Evolutionary conservation across 1,140 invertebrate genomes (phyloP), one percentile per base, ranked within the genome.

Genomic region (Thaumetopoea pityocampa): DNA sequence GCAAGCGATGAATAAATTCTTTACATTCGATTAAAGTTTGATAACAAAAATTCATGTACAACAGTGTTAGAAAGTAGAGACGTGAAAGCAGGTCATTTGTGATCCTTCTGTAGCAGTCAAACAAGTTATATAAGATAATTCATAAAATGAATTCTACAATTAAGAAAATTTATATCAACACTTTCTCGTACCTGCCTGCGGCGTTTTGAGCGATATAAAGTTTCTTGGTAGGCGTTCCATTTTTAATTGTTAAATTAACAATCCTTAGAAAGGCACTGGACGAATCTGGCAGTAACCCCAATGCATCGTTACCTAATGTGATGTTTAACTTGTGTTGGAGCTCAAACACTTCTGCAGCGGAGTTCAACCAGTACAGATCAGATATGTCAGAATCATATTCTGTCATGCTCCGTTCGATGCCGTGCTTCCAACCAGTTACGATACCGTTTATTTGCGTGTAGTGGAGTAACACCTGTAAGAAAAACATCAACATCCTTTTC

Each of bases 271-370:
- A 84, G 3, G 74, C 71, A 22, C 78, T 81, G 16, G 76, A 74
- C 6, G 84, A 42, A 18, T 70, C 70, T n/a, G 85, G 79, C 10
- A 85, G 40, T 10, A 61, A 45, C 27, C 47, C 50, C 2, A 79
- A 55, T 12, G 59, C 47, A 5, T 52, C 35, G 16, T 77, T 64
- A 33, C 70, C 66, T 10, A 81, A 35, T 3, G 73, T 54, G 9
- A 85, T 64, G 55, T 86, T 85, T 9, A 85, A 40, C 42, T 82
- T 77, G 14, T 68, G 61, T 38, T 85, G 79, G 10, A 85, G 60
- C 79, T 96, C 93, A 37, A 89, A 87, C 1, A 97, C 83, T 67
- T 98, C 96, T 0, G 92, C 90, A 6, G 90, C 87, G 24, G 94
- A 88, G 47, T 93, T 93, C 51, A 94, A 79, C 86, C 92, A 90